Base-by-base conservation (phyloP, 2,113 vertebrate species). In the Antechinus flavipes region DNA sequence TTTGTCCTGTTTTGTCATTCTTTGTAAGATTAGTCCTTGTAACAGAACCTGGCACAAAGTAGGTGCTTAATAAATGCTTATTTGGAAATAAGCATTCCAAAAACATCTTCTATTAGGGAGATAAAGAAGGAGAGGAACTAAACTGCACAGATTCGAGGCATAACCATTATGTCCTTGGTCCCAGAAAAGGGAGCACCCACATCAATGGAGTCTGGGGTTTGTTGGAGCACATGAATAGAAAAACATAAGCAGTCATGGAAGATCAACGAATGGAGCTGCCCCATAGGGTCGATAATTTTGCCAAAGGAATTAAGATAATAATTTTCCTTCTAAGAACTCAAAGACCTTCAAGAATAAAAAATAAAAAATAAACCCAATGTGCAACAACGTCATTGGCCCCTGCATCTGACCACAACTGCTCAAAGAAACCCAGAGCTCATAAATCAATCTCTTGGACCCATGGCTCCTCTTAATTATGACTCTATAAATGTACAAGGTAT, bases 291-390 rank as follows among this genome's bases (percentile, higher is more conserved):
- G 50, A 7, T 26, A 24, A 92, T 8, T 50, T 90, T 90, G 5
- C 46, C 90, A 58, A 68, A 76, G 76, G 30, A 52, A 92, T 49
- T 55, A 35, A 5, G 35, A 84, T 0, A 89, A 55, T 56, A 42
- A 94, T 54, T 58, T 91, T 92, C 8, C 92, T 94, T 94, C 30
- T 42, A 90, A 54, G 27, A 91, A 91, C n/a, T 47, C 84, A 30
- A 94, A 35, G 9, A 91, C 90, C 91, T 94, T 90, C 25, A 90
- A 89, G 49, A 92, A 92, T 19, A 91, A 93, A 91, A 95, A 27
- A 27, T 8, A 27, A 35, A 19, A 42, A 84, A 76, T 22, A 84
- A 84, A 84, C 61, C 35, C n/a, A 76, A 16, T 50, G 25, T 84
- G 8, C 89, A 76, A 47, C 56, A 56, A 68, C 91, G 19, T 55